Percentiles rank a stretch among this genome's conserved stretches.
Conservation (phyloP, 2,888 invertebrate species). For the Trachelus iudaicus region DNA sequence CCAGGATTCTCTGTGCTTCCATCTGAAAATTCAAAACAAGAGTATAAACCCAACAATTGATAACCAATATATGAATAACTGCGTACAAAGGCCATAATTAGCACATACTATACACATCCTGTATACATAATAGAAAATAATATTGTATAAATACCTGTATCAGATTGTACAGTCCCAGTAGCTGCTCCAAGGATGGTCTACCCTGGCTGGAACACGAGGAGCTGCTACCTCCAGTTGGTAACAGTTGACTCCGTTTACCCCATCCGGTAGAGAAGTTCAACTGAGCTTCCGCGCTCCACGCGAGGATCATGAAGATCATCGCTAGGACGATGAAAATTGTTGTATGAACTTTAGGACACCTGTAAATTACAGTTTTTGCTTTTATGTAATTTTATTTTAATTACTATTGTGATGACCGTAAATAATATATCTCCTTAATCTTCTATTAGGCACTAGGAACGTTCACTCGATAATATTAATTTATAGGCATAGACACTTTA, state of each 20-base stretch:
- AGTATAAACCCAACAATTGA: background rate
- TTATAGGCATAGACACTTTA: background rate
- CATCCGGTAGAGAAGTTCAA: slow-evolving; percentile 57
- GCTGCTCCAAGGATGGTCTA: slow-evolving; percentile 40
- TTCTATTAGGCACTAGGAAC: background rate
- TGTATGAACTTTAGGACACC: slow-evolving; percentile 14
- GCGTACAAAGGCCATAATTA: background rate
- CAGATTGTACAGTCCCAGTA: slow-evolving; percentile 42
- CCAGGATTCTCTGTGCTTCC: slow-evolving; percentile 44
- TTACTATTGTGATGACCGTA: background rate
- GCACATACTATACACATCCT: background rate
- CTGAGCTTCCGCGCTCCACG: slow-evolving; percentile 40
- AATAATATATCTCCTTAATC: background rate
- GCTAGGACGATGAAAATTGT: slow-evolving; percentile 7
- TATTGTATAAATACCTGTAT: slow-evolving; percentile 37
- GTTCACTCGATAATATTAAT: background rate
- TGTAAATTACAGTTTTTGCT: background rate
- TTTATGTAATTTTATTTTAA: background rate
- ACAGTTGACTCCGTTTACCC: slow-evolving; percentile 50
- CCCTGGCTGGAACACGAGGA: slow-evolving; percentile 28
- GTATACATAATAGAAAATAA: background rate
- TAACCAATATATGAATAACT: background rate
- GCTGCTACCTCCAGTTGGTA: slow-evolving; percentile 22
- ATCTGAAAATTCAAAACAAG: slow-evolving; percentile 32
- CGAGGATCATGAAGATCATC: slow-evolving; percentile 30